Evolutionary conservation across 1,140 invertebrate genomes (phyloP), one percentile per base, ranked within the genome.

Genomic region (Apis laboriosa): DNA sequence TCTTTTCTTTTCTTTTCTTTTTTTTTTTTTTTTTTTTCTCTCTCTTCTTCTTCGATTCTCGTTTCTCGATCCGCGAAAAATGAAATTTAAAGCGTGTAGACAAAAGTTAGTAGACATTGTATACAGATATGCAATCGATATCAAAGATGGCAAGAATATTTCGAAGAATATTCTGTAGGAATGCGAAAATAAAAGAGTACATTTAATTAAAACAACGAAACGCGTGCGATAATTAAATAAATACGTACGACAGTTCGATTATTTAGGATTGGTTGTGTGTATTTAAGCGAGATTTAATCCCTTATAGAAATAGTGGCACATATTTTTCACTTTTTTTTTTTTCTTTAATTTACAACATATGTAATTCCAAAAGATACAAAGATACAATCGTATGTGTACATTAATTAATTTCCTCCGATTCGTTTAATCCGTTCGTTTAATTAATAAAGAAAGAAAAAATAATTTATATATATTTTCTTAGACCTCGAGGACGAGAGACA

Each of bases 331-430:
- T 66, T 63, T 28, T 28, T 13, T 24, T 24, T 63, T 63, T 63
- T 11, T 63, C 61, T 63, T 63, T 63, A 63, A 63, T 63, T 63
- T 43, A 43, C 34, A 43, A 43, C 28, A 66, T 17, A 15, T 66
- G 24, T 34, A 24, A 66, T 66, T 63, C n/a, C 63, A 66, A 34
- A 28, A 28, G 63, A 66, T 34, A 66, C 24, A 66, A 66, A 66
- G 63, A 66, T 34, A 66, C 24, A 66, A 34, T 66, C 63, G 63
- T 66, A 63, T 63, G 61, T 28, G n/a, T 63, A 63, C 61, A 63
- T 63, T 13, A 28, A 15, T 63, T 63, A 13, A 7, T 56, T 19
- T 17, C 8, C 15, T 63, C 24, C 0, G 34, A 43, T 43, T 63
- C 61, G 61, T 63, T 63, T 63, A 13, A 63, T 24, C 34, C 34